A percentile compares a stretch with the other conserved stretches of the same genome.
These are phyloP conservation scores for Saturnia japonica DNA, from an alignment of 2,888 invertebrate genomes.

Conservation along the genomic window DNA sequence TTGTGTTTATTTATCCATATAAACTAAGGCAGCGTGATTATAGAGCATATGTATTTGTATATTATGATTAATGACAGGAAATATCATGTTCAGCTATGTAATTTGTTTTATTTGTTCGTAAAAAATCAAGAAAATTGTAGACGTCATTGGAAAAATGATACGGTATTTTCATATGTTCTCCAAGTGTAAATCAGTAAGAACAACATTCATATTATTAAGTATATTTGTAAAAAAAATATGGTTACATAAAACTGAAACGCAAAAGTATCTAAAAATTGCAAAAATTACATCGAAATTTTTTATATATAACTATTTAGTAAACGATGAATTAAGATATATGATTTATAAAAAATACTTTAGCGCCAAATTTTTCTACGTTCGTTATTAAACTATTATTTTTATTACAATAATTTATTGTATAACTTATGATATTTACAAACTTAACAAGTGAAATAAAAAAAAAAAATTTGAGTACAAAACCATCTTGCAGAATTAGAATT, in stretches of 20 bases:
- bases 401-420: not conserved
- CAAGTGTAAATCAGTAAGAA: not conserved
- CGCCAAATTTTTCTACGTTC: not conserved
- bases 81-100: not conserved
- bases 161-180: not conserved
- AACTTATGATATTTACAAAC: slow-evolving; percentile 13
- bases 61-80: slow-evolving; percentile 5
- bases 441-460: not conserved
- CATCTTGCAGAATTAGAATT: not conserved
- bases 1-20: slow-evolving; percentile 1
- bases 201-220: not conserved
- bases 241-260: slow-evolving; percentile 1
- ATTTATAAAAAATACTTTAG: not conserved
- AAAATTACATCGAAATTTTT: slow-evolving; percentile 1
- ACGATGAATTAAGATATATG: not conserved
- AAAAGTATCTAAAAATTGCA: not conserved
- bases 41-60: not conserved
- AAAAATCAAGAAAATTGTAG: not conserved
- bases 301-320: not conserved
- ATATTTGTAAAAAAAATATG: slow-evolving; percentile 2
- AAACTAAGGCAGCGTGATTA: not conserved
- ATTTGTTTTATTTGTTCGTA: not conserved
- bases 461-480: not conserved
- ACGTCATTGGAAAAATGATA: not conserved
- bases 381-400: not conserved